Evolutionary conservation across 2,888 invertebrate genomes (phyloP).

Genomic region (Mimas tiliae): DNA sequence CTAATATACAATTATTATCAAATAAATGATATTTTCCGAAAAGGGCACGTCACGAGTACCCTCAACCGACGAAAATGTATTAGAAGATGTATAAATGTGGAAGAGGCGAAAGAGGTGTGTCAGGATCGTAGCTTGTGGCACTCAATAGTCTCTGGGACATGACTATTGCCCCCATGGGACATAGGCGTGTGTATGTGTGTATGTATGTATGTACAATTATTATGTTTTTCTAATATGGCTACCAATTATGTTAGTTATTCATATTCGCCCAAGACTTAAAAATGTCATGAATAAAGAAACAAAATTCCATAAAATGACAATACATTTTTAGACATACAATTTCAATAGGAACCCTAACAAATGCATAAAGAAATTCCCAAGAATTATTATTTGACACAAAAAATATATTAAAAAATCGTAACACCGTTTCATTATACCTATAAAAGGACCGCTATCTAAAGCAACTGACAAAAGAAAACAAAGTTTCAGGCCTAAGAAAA

Average conservation of each 20-base stretch:
- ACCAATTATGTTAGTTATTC: not conserved
- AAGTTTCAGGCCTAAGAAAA: constrained; percentile 47
- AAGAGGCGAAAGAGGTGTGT: too few relatives aligned
- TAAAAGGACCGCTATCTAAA: constrained; percentile 18
- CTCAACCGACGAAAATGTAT: too few relatives aligned
- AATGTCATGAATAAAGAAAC: not conserved
- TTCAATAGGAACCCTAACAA: not conserved
- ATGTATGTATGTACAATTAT: too few relatives aligned
- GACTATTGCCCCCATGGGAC: too few relatives aligned
- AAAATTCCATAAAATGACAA: not conserved
- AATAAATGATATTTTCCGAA: too few relatives aligned
- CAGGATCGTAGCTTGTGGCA: too few relatives aligned
- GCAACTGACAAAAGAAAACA: constrained; percentile 50
- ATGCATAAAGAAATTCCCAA: constrained; percentile 5
- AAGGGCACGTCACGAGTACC: too few relatives aligned
- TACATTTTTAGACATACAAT: not conserved
- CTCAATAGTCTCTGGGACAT: too few relatives aligned
- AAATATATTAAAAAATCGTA: not conserved
- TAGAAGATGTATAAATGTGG: too few relatives aligned
- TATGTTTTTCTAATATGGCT: not conserved
- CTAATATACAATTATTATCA: not conserved
- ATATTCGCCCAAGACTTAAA: not conserved
- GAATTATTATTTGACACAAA: not conserved
- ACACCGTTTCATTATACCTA: constrained; percentile 31
- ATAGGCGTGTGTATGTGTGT: too few relatives aligned